Percentiles rank a stretch among this genome's conserved stretches.
Conservation (phyloP, 2,113 vertebrate species). For the Cavia porcellus region DNA sequence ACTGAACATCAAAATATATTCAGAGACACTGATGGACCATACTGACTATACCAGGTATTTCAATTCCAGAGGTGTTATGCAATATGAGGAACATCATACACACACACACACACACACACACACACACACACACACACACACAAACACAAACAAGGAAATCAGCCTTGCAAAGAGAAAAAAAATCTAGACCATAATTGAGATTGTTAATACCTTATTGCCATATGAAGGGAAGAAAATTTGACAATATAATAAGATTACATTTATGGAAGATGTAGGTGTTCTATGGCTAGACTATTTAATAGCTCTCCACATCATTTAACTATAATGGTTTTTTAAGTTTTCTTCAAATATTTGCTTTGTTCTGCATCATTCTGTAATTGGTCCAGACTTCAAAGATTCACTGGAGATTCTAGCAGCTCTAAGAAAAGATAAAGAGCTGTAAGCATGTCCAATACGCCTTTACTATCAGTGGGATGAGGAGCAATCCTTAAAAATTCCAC, state of each 20-base stretch:
- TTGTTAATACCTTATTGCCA: not conserved
- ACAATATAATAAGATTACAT: not conserved
- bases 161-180: not conserved
- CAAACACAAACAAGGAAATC: not conserved
- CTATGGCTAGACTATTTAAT: not conserved
- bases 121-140: not conserved
- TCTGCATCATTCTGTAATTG: not conserved
- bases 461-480: not conserved
- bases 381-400: not conserved
- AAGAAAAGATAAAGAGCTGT: not conserved
- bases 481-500: not conserved
- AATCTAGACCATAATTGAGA: not conserved
- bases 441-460: not conserved
- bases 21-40: not conserved
- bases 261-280: not conserved
- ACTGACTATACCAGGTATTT: not conserved
- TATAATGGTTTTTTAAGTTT: constrained; percentile 15
- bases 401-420: not conserved
- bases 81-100: no score
- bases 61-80: not conserved
- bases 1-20: not conserved
- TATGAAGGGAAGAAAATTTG: not conserved
- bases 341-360: not conserved
- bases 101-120: not conserved
- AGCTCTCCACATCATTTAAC: constrained; percentile 24